These are phyloP conservation scores for Streptopelia turtur DNA, from an alignment of 2,797 vertebrate genomes.

Conservation along the genomic window DNA sequence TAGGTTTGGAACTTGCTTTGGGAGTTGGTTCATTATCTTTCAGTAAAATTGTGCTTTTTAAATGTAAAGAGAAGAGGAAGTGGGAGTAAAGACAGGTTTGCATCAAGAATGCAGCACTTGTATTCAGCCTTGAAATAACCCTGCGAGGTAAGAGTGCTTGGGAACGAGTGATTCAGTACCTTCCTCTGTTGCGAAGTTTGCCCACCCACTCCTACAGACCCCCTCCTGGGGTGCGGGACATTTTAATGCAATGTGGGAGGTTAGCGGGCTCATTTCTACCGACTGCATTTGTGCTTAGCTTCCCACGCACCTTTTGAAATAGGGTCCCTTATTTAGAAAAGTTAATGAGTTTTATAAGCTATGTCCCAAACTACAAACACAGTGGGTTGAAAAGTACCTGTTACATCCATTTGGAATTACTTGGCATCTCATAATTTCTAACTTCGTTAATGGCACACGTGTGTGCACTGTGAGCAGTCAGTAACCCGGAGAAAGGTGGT, in stretches of 20 bases:
- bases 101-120: constrained; percentile 28
- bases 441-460: neutral
- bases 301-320: constrained; percentile 52
- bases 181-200: constrained; percentile 42
- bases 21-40: neutral
- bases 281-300: constrained; percentile 26
- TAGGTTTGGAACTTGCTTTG: neutral
- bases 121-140: constrained; percentile 52
- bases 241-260: constrained; percentile 40
- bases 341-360: neutral
- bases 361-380: neutral
- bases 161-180: constrained; percentile 34
- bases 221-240: constrained; percentile 41
- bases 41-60: constrained; percentile 1
- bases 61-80: constrained; percentile 8
- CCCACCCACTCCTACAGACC: constrained; percentile 36
- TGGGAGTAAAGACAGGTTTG: constrained; percentile 45
- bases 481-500: rapidly evolving
- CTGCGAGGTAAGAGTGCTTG: neutral
- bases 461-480: neutral
- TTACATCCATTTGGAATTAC: constrained; percentile 4
- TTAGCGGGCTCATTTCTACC: constrained; percentile 40
- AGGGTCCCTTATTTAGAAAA: constrained; percentile 4
- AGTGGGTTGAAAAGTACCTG: constrained; percentile 31
- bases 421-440: neutral